Evolutionary conservation across 2,888 invertebrate genomes (phyloP), one percentile per base, ranked within the genome.

Genomic region (Atherix ibis): DNA sequence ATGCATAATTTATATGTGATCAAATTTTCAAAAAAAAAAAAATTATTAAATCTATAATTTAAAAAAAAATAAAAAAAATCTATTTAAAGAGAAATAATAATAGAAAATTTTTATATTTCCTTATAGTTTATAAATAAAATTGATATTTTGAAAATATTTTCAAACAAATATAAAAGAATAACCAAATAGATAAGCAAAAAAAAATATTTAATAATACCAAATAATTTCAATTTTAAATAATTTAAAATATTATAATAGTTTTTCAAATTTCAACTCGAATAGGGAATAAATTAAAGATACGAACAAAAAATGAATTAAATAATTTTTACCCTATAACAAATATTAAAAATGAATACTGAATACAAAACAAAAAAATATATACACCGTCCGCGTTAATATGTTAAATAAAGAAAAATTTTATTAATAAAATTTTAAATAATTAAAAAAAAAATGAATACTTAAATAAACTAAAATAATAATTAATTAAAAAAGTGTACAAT

Each of bases 351-450:
- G n/a, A n/a, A n/a, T n/a, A n/a, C n/a, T n/a, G n/a, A n/a, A n/a
- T n/a, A n/a, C n/a, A n/a, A n/a, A n/a, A n/a, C n/a, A n/a, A n/a
- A n/a, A n/a, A n/a, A n/a, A n/a, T n/a, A n/a, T n/a, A n/a, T n/a
- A 13, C 34, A 34, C 34, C 34, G 34, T 34, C 34, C 34, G 34
- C 30, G 18, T 29, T 29, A 30, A 30, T 12, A 34, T 34, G 16
- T 34, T 18, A 33, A 8, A 13, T 27, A 27, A 27, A 6, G 19
- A 14, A n/a, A n/a, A n/a, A 12, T n/a, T 13, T 13, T 8, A 28
- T 15, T 15, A 28, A 28, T 4, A 13, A 28, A 28, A 12, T 5
- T 16, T 5, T 10, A 26, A 26, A 26, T n/a, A 13, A n/a, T 26
- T 13, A 26, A 8, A 13, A 10, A 10, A 26, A 26, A 14, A 15